A percentile compares a stretch with the other conserved stretches of the same genome.
Evolutionary conservation across 2,113 vertebrate genomes (phyloP).

Genomic region (Galbula dea): DNA sequence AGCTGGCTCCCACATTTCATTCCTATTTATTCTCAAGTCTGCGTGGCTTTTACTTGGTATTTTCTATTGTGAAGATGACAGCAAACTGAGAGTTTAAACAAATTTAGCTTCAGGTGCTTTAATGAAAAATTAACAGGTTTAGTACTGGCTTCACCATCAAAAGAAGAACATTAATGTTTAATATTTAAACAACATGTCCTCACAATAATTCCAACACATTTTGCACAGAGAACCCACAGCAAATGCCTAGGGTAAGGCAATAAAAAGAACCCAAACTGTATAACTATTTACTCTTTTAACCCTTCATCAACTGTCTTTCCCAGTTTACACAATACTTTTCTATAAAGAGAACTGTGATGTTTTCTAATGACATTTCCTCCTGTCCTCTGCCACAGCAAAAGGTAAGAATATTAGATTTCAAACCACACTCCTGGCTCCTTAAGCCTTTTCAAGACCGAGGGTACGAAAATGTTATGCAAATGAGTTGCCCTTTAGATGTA

Average conservation of each 20-base stretch:
- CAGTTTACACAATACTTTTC: background rate
- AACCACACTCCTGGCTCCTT: background rate
- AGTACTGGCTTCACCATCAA: constrained; percentile 49
- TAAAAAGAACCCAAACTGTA: background rate
- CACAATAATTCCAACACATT: constrained; percentile 45
- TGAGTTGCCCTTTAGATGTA: constrained; percentile 32
- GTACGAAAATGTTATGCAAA: constrained; percentile 44
- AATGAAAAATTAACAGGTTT: constrained; percentile 51
- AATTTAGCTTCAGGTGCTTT: constrained; percentile 38
- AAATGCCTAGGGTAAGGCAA: constrained; percentile 5
- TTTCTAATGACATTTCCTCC: background rate
- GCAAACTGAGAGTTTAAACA: constrained; percentile 42
- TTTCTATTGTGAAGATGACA: background rate
- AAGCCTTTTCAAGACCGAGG: background rate
- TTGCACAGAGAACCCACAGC: background rate
- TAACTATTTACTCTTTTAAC: background rate
- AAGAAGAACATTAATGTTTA: constrained; percentile 48
- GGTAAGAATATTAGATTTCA: constrained; percentile 8
- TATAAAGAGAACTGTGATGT: background rate
- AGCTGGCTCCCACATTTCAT: background rate
- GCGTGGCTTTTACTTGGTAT: background rate
- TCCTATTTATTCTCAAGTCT: constrained; percentile 4
- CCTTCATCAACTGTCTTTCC: background rate
- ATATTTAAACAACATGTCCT: constrained; percentile 42
- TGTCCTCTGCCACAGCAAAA: background rate